Evolutionary conservation across 2,797 vertebrate species (phyloP), one percentile per base, ranked within the genome.

Genomic region (Gila robusta): DNA sequence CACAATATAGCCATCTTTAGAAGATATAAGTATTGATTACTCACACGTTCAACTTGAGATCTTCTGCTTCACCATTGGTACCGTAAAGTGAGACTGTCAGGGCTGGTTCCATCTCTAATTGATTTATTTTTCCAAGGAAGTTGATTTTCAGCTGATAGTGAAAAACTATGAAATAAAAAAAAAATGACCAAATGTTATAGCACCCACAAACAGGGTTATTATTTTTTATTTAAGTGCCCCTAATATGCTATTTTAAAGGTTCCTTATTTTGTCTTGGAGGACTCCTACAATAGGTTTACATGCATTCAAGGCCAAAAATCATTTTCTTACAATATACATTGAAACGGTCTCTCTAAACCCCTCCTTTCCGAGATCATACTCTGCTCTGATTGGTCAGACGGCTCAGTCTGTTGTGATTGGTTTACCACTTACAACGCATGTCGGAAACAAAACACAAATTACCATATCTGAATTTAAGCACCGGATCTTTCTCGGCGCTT

Each of bases 101-200:
- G 0, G 91, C 91, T 0, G 94, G 92, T 86, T 96, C 94, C 89
- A 92, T 90, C 88, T 91, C 93, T 0, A 92, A 93, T 1, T 64
- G 89, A 79, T 93, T 93, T 70, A 91, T 86, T 52, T 92, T 90
- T 78, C 94, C 93, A 89, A 91, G 92, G 90, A 96, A 95, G 87
- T 94, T 94, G 54, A 96, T 94, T 93, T 96, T 96, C 90, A 96
- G 89, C 92, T 96, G 95, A 83, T 96, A 96, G 91, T 96, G 96
- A 85, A 95, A 95, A 86, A 96, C 96, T 96, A 32, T 8, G 56
- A 87, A 66, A 88, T 28, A 73, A 79, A 67, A 32, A 67, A 32
- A 32, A 11, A 62, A 69, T 14, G 0, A 47, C 19, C 2, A 74
- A 35, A 76, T 77, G 19, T 77, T 54, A 2, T 37, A 56, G 6